Percentiles rank a stretch among this genome's conserved stretches.
These are phyloP conservation scores for Cuniculus paca DNA, from an alignment of 2,797 vertebrate species.

Conservation along the genomic window DNA sequence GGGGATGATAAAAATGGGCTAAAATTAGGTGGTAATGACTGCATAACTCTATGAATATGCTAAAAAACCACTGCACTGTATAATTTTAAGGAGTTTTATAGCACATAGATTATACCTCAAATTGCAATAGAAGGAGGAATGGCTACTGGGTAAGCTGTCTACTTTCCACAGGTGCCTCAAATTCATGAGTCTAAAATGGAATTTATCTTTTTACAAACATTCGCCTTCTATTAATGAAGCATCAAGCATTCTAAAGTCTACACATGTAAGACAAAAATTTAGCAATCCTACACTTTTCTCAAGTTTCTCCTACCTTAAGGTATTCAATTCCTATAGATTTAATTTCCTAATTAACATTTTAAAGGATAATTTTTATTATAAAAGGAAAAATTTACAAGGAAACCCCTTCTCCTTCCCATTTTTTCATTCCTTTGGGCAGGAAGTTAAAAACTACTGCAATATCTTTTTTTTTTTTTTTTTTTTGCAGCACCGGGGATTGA, in stretches of 20 bases:
- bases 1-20: too few species aligned
- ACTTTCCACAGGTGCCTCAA: neutral
- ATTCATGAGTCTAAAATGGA: conserved; percentile 19
- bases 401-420: neutral
- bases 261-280: conserved; percentile 6
- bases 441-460: neutral
- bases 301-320: neutral
- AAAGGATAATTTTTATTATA: neutral
- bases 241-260: neutral
- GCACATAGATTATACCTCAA: neutral
- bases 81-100: neutral
- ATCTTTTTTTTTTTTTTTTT: too few species aligned
- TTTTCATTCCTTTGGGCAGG: neutral
- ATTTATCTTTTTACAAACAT: neutral
- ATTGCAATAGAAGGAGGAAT: neutral
- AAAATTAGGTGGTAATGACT: too few species aligned
- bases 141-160: neutral
- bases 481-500: too few species aligned
- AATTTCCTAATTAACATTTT: conserved; percentile 16
- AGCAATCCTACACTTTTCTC: neutral
- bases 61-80: neutral
- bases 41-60: too few species aligned
- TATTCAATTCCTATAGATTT: neutral
- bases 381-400: neutral
- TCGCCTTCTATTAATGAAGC: neutral